Percentiles rank a stretch among this genome's conserved stretches.
Evolutionary conservation across 2,888 invertebrate species (phyloP).

Genomic region (Drosophila mayaguana): DNA sequence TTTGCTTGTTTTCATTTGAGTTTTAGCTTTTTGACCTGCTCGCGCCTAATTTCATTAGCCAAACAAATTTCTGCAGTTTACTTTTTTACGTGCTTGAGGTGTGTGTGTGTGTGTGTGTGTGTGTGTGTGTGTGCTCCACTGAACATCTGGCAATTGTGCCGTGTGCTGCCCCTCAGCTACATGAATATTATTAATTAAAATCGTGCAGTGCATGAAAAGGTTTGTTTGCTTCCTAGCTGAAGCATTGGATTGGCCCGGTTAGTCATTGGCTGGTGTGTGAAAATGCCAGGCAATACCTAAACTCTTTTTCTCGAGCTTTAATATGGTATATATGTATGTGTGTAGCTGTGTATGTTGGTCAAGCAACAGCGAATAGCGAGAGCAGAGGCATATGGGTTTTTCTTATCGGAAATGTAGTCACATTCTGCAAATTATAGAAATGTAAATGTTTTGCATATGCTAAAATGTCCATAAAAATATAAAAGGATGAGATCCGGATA

Average conservation of each 20-base stretch:
- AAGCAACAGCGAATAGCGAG: neutral
- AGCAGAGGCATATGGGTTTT: constrained; percentile 2
- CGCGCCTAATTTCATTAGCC: constrained; percentile 66
- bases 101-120: constrained; percentile 19
- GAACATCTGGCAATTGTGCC: constrained; percentile 23
- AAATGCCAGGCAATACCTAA: constrained; percentile 27
- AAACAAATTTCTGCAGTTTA: constrained; percentile 53
- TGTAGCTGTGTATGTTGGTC: neutral
- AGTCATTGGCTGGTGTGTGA: constrained; percentile 25
- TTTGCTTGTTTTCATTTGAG: constrained; percentile 1
- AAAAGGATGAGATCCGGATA: neutral
- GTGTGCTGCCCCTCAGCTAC: constrained; percentile 24
- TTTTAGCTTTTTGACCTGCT: constrained; percentile 5
- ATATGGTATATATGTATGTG: constrained; percentile 22
- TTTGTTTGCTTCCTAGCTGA: constrained; percentile 55
- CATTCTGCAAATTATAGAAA: neutral
- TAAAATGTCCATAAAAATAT: neutral
- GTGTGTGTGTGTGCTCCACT: constrained; percentile 16
- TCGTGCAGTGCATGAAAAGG: constrained; percentile 77
- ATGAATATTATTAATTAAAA: constrained; percentile 81
- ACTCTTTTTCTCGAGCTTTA: constrained; percentile 27
- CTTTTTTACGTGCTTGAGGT: constrained; percentile 9
- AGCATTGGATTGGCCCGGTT: constrained; percentile 42
- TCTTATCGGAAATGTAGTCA: neutral
- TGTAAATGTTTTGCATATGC: neutral